phyloP scores from a whole-genome alignment of 2,888 invertebrate genomes.

The Lepidocyrtoides sp. region DNA sequence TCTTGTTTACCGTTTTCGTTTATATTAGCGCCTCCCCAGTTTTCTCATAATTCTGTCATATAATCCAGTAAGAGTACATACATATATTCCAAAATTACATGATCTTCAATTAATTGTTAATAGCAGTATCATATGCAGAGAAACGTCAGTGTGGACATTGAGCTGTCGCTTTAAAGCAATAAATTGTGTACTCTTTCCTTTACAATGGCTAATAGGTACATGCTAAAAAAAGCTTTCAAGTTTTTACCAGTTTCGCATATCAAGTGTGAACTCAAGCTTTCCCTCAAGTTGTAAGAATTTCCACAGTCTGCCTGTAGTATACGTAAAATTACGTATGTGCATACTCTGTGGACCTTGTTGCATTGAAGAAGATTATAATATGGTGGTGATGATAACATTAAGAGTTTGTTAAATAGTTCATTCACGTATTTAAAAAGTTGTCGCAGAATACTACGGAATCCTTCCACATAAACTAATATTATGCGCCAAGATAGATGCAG shows the following conservation, averaged over 20 bases:
- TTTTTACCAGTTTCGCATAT: not conserved
- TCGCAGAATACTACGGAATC: not conserved
- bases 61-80: not conserved
- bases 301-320: not conserved
- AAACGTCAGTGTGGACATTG: not conserved
- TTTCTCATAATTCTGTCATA: constrained; percentile 27
- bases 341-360: not conserved
- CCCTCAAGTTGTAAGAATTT: too few species aligned
- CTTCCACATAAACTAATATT: not conserved
- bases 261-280: too few species aligned
- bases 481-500: constrained; percentile 26
- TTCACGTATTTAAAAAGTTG: constrained; percentile 6
- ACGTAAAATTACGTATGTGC: not conserved
- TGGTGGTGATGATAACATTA: not conserved
- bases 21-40: constrained; percentile 23
- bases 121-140: not conserved
- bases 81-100: not conserved
- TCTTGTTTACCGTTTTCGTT: constrained; percentile 7
- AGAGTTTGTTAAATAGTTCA: constrained; percentile 10
- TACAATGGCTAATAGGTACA: not conserved
- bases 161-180: not conserved
- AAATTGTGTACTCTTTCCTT: not conserved
- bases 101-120: constrained; percentile 14
- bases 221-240: not conserved
- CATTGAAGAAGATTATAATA: not conserved